These are phyloP conservation scores for Hydraecia micacea DNA, from an alignment of 2,888 invertebrate genomes.

Conservation along the genomic window DNA sequence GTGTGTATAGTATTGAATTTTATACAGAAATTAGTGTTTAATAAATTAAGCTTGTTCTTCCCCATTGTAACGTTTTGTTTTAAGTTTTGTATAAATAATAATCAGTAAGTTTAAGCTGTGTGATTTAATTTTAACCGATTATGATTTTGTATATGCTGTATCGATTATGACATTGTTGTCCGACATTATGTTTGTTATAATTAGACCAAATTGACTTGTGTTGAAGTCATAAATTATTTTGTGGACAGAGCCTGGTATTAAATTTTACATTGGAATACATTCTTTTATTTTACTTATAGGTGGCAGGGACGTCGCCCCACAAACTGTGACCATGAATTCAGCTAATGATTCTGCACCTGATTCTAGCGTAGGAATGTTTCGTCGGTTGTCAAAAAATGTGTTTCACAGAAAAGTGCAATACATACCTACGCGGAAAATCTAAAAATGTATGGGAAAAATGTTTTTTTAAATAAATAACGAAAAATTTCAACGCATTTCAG, in stretches of 20 bases:
- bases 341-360: not conserved
- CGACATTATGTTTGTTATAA: conserved; percentile 62
- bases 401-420: not conserved
- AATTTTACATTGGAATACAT: conserved; percentile 72
- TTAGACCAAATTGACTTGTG: conserved; percentile 68
- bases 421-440: not conserved
- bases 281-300: conserved; percentile 55
- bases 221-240: conserved; percentile 76
- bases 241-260: conserved; percentile 80
- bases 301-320: not conserved
- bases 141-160: conserved; percentile 69
- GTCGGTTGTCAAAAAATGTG: not conserved
- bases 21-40: conserved; percentile 75
- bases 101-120: conserved; percentile 71
- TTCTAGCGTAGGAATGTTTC: not conserved
- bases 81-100: conserved; percentile 67
- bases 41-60: conserved; percentile 56
- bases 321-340: not conserved
- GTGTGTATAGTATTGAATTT: conserved; percentile 83
- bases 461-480: not conserved
- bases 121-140: conserved; percentile 74
- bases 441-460: not conserved
- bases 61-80: conserved; percentile 62
- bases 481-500: not conserved
- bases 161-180: conserved; percentile 66